phyloP scores from a whole-genome alignment of 64 coral and sea anemone species.

The Acropora tenuis region DNA sequence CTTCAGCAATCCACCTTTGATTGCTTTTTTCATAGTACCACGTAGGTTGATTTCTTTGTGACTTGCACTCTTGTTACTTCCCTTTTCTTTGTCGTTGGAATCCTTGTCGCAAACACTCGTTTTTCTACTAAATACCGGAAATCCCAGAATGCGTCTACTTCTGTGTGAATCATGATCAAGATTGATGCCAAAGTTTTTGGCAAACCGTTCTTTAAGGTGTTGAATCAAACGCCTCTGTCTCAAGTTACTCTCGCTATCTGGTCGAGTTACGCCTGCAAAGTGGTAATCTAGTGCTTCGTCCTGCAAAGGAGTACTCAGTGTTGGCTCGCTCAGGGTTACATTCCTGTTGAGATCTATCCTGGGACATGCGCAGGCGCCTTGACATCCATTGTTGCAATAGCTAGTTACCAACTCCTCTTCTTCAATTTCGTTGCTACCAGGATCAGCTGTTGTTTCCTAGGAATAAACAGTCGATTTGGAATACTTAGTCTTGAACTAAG shows the following conservation, averaged over 20 bases:
- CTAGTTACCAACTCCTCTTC: background rate
- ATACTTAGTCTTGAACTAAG: background rate
- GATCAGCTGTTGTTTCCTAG: background rate
- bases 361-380: conserved; percentile 56
- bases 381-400: conserved; percentile 43
- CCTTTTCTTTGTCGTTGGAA: background rate
- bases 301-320: background rate
- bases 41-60: background rate
- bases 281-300: background rate
- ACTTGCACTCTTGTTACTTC: background rate
- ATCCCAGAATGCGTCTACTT: background rate
- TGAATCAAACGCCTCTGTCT: background rate
- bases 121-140: background rate
- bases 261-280: background rate
- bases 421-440: background rate
- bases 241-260: background rate
- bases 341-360: background rate
- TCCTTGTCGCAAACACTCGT: background rate
- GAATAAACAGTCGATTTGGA: background rate
- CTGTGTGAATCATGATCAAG: background rate
- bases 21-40: background rate
- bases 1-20: background rate
- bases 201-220: conserved; percentile 2
- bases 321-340: background rate
- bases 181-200: background rate